Base-by-base conservation (phyloP, 2,113 vertebrate genomes). In the Megaptera novaeangliae region DNA sequence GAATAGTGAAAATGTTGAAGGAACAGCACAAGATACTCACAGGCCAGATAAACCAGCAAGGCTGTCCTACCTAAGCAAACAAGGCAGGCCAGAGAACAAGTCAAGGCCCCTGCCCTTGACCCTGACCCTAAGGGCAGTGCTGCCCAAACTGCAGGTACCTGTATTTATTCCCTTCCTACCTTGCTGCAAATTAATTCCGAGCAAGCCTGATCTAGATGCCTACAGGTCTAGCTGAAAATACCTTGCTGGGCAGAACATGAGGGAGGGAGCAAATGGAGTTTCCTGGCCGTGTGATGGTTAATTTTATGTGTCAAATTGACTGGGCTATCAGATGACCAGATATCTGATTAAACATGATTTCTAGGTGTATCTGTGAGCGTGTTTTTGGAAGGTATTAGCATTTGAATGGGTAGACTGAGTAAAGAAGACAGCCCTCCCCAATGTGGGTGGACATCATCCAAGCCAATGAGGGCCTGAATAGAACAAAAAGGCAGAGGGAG, bases 1-100 rank as follows among this genome's bases (percentile, higher is more conserved):
- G 49, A 89, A 81, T 5, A 96, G 59, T 82, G 41, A 81, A 97
- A 93, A 94, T 85, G 55, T 27, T 81, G 36, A 94, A 78, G 55
- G 46, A 77, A 80, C 14, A 97, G 61, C 17, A 41, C 25, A 46
- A 88, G 41, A 91, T 74, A 12, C 27, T 84, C 27, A 95, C 77
- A 13, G 61, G 23, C 52, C 83, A 92, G 20, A 81, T 52, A 57
- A 75, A 77, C 44, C 49, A 91, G 36, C 44, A 87, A 90, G 11
- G 15, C 6, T 84, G 29, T 61, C 31, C 36, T 75, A 89, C 7
- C 21, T 75, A 75, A 94, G 39, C 61, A 86, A 97, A 71, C 8
- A 78, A 92, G 46, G 61, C 52, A 87, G 44, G 44, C 18, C 29
- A 88, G 44, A 85, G 41, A 84, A n/a, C 39, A 84, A 87, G 31